Evolutionary conservation across 2,888 invertebrate genomes (phyloP).

Genomic region (Agonopterix heracliana): DNA sequence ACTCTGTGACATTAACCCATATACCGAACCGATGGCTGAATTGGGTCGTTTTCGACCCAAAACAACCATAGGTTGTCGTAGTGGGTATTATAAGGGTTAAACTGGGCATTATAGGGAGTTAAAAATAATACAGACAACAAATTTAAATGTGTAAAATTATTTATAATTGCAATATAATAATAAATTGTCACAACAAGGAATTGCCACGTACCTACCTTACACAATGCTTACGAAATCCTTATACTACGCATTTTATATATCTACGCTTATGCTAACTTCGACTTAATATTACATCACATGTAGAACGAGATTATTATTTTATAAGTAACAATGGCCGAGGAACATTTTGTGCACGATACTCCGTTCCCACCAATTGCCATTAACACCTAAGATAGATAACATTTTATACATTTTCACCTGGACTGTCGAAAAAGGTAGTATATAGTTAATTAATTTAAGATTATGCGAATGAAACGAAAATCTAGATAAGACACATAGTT

Average conservation of each 20-base stretch:
- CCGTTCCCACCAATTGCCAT: constrained; percentile 37
- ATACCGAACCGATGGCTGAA: too few relatives aligned
- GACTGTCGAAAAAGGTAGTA: neutral
- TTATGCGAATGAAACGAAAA: neutral
- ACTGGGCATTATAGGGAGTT: neutral
- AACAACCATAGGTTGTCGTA: too few relatives aligned
- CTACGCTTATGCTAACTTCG: constrained; percentile 44
- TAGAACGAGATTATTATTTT: constrained; percentile 66
- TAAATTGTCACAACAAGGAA: constrained; percentile 71
- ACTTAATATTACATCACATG: constrained; percentile 74
- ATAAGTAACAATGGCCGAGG: constrained; percentile 62
- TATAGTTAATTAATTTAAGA: neutral
- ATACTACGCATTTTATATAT: constrained; percentile 18
- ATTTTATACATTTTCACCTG: neutral
- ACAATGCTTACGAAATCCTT: constrained; percentile 44
- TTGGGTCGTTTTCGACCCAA: too few relatives aligned
- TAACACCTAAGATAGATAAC: constrained; percentile 15
- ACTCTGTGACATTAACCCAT: too few relatives aligned
- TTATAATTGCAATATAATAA: constrained; percentile 56
- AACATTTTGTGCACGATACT: constrained; percentile 35
- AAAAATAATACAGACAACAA: constrained; percentile 1
- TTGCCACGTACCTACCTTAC: constrained; percentile 59
- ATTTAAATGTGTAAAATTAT: constrained; percentile 64
- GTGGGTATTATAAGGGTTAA: too few relatives aligned
- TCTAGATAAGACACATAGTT: too few relatives aligned